These are phyloP conservation scores for Tupaia chinensis DNA, from an alignment of 2,113 vertebrate genomes.

Conservation along the genomic window DNA sequence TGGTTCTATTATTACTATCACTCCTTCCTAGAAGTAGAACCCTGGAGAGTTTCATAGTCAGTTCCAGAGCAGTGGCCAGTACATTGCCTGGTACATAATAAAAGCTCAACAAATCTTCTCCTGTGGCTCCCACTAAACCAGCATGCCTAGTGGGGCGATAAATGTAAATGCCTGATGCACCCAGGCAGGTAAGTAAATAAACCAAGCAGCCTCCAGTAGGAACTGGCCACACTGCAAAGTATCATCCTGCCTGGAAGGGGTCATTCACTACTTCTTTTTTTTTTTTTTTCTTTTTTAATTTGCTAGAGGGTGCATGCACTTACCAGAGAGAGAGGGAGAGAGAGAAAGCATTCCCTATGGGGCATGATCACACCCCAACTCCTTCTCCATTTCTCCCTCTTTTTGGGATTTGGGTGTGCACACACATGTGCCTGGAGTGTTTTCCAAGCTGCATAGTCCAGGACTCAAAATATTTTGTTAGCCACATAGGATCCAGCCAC, in stretches of 20 bases:
- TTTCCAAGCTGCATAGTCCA: too few relatives aligned
- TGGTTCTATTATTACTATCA: background rate
- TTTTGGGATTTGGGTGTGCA: too few relatives aligned
- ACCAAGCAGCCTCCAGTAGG: background rate
- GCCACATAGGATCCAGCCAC: too few relatives aligned
- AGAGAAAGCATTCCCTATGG: too few relatives aligned
- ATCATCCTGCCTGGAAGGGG: background rate
- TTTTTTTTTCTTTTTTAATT: too few relatives aligned
- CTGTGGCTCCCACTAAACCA: background rate
- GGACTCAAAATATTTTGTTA: too few relatives aligned
- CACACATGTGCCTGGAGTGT: too few relatives aligned
- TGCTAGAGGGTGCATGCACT: too few relatives aligned
- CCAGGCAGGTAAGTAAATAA: conserved; percentile 2
- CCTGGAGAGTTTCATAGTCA: background rate
- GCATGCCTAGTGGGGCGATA: background rate
- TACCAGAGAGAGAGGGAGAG: too few relatives aligned
- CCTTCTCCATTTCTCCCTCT: too few relatives aligned
- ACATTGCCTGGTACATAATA: background rate
- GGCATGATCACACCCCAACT: too few relatives aligned
- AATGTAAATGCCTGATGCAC: background rate
- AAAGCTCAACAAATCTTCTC: background rate
- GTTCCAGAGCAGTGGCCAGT: background rate
- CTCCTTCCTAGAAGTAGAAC: background rate
- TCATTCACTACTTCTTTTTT: background rate
- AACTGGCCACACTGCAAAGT: background rate